Evolutionary conservation across 2,113 vertebrate species (phyloP), one percentile per base, ranked within the genome.

Genomic region (Malaclemys terrapin): DNA sequence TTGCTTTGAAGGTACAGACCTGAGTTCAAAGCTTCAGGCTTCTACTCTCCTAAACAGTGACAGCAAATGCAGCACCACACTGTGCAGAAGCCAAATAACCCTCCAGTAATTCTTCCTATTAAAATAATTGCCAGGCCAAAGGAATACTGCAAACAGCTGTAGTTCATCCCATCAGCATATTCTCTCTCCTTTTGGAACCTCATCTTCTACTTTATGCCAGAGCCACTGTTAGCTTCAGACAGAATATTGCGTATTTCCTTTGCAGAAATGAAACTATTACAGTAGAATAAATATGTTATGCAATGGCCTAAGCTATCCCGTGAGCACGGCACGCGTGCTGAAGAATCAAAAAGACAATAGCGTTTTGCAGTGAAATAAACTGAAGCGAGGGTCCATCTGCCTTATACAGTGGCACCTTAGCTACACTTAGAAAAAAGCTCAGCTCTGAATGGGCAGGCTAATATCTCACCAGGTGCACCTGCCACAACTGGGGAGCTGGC

Each of bases 91-190:
- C 91, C 95, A 94, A 94, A 82, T 31, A 93, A 93, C 91, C 96
- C 95, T 94, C 87, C 90, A 92, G 85, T 94, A 95, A 93, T 95
- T 82, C 93, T 86, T 90, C 85, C 83, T 88, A 86, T 94, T 95
- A 78, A 82, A 95, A 92, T 96, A 92, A 97, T 94, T 96, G 94
- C 90, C 11, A 49, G 96, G 95, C 95, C 96, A 97, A 93, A 93
- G 80, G 94, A 95, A 80, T 57, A 16, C 89, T 75, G 96, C 85
- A 94, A 95, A 89, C 97, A 97, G 95, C 95, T 96, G 97, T 53
- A 93, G 38, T 65, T 96, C 94, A 86, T 92, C 89, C 95, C 83
- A 24, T 50, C 84, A 96, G 89, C 95, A 95, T 91, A 92, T 95
- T 96, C 93, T 93, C 53, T 65, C 79, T 96, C 80, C 89, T 93